Conservation (phyloP, 2,113 vertebrate genomes). For the Otolemur garnettii region DNA sequence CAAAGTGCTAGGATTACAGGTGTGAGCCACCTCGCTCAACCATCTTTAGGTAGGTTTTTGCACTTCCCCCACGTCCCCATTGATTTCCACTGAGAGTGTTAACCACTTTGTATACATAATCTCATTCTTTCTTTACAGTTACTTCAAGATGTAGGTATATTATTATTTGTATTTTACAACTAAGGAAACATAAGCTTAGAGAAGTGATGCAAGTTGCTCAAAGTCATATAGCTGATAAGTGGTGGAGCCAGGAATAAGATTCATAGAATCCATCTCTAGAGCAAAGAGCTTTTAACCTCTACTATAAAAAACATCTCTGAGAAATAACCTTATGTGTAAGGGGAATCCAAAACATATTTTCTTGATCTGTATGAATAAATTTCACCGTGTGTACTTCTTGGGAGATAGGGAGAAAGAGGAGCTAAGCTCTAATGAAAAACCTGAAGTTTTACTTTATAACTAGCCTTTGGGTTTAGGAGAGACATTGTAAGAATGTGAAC, state of each 20-base stretch:
- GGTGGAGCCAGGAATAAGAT: constrained; percentile 24
- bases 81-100: background rate
- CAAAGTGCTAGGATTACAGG: too few relatives aligned
- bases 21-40: too few relatives aligned
- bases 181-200: constrained; percentile 14
- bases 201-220: constrained; percentile 8
- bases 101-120: background rate
- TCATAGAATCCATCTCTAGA: background rate
- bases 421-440: background rate
- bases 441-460: constrained; percentile 1
- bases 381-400: background rate
- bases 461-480: constrained; percentile 40
- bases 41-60: too few relatives aligned
- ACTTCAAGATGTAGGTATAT: background rate
- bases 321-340: too few relatives aligned
- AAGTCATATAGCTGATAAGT: background rate
- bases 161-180: constrained; percentile 45
- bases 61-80: too few relatives aligned
- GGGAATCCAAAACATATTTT: background rate
- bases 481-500: background rate
- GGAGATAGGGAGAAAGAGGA: background rate
- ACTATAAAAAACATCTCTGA: background rate
- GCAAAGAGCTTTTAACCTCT: background rate
- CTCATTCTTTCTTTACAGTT: background rate
- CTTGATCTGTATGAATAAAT: background rate